Base-by-base conservation (phyloP, 2,888 invertebrate genomes). In the Drosophila atroscutellata region DNA sequence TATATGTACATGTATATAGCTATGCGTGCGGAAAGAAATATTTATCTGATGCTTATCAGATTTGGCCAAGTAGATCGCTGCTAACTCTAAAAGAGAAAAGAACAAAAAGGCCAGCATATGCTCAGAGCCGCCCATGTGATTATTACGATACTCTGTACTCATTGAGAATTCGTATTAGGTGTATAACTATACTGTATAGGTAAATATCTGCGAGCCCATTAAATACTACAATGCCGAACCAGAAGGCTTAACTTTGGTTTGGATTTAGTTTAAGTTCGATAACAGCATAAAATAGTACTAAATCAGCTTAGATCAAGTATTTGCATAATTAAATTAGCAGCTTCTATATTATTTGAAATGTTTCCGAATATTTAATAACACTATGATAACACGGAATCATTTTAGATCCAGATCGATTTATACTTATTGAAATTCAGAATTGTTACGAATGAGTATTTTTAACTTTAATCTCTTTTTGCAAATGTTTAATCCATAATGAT, bases 11-110 rank as follows among this genome's bases (percentile, higher is more conserved):
- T 28, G n/a, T 54, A 6, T 55, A 26, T 32, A 13, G 13, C 15
- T 24, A 8, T 45, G 15, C 45, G 9, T 36, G 28, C 45, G 26
- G 15, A 50, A 42, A 28, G 42, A 42, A 8, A 36, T 36, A 67
- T 56, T 56, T 68, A 57, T 68, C 42, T 68, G 68, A 28, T 50
- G 39, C 67, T 68, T 67, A 68, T 68, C 67, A 68, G 39, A 24
- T 9, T 20, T 45, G 47, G 28, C 36, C 13, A 36, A 50, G n/a
- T n/a, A 20, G 39, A 42, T 56, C 42, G 26, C 15, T 24, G 8
- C n/a, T 7, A 36, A 20, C 37, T 55, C n/a, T 9, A 3, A 36
- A 5, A 24, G 26, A 54, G n/a, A 13, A 55, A 37, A 2, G 20
- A 36, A 13, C 0, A 18, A 54, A 6, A 28, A 37, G 1, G 18